Percentiles rank a stretch among this genome's conserved stretches.
Conservation (phyloP, 2,797 vertebrate genomes). For the Gephyroberyx darwinii region DNA sequence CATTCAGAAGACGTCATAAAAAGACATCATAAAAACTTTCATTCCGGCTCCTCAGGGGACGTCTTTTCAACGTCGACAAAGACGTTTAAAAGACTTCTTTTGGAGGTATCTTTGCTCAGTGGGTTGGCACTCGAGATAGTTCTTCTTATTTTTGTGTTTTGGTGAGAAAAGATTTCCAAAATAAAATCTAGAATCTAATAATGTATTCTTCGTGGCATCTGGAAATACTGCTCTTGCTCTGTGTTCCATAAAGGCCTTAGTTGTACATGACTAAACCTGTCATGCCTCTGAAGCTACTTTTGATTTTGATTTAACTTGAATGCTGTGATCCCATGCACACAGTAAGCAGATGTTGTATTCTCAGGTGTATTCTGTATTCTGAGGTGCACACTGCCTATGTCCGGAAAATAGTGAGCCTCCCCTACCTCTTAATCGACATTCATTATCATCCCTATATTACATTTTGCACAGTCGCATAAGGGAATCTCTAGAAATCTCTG, state of each 20-base stretch:
- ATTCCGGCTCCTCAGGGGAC: no score
- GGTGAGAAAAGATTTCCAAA: slow-evolving; percentile 24
- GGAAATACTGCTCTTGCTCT: slow-evolving; percentile 33
- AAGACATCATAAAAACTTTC: no score
- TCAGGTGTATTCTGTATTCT: neutral
- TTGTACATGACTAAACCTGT: slow-evolving; percentile 40
- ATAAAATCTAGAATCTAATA: slow-evolving; percentile 42
- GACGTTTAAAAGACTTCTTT: no score
- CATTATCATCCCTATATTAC: slow-evolving; percentile 64
- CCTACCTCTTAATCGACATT: slow-evolving; percentile 47
- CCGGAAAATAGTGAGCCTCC: slow-evolving; percentile 49
- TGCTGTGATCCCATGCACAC: slow-evolving; percentile 32
- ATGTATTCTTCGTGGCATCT: slow-evolving; percentile 26
- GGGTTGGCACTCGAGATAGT: slow-evolving; percentile 23
- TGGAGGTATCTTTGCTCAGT: no score
- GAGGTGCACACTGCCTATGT: slow-evolving; percentile 36
- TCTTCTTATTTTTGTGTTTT: slow-evolving; percentile 52
- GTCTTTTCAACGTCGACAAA: no score
- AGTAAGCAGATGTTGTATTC: slow-evolving; percentile 38
- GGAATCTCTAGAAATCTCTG: slow-evolving; percentile 43
- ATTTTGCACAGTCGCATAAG: slow-evolving; percentile 39
- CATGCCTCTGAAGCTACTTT: slow-evolving; percentile 40
- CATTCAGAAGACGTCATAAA: no score
- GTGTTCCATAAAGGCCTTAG: slow-evolving; percentile 41
- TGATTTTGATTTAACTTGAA: slow-evolving; percentile 52